phyloP scores from a whole-genome alignment of 1,140 invertebrate species.

The Parapsyche elsis region DNA sequence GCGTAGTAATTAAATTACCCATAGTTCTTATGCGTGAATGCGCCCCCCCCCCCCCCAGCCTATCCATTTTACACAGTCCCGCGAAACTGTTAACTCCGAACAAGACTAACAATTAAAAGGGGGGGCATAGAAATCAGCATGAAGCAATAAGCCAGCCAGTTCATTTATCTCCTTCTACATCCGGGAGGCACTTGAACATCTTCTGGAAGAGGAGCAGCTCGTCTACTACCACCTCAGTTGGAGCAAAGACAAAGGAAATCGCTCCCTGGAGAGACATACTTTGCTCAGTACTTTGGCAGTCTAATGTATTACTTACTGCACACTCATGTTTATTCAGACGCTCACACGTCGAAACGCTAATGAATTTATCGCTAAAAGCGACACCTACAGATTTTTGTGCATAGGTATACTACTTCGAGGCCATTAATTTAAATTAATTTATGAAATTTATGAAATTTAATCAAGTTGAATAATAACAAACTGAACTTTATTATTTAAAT shows the following conservation, averaged over 20 bases:
- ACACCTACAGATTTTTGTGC: too few relatives aligned
- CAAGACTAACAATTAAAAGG: conserved; percentile 56
- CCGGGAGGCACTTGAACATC: conserved; percentile 36
- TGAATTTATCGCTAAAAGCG: conserved; percentile 36
- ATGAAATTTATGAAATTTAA: too few relatives aligned
- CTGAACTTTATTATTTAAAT: too few relatives aligned
- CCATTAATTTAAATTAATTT: too few relatives aligned
- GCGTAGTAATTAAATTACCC: conserved; percentile 13
- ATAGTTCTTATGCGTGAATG: conserved; percentile 21
- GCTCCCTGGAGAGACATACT: conserved; percentile 55
- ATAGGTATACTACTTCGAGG: too few relatives aligned
- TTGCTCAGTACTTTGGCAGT: conserved; percentile 56
- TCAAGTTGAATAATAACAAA: too few relatives aligned
- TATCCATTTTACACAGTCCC: conserved; percentile 29
- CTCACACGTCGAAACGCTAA: conserved; percentile 42
- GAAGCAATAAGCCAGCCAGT: conserved; percentile 54
- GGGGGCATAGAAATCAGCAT: conserved; percentile 55
- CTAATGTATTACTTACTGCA: conserved; percentile 54
- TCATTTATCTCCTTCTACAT: conserved; percentile 55
- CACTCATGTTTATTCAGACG: conserved; percentile 45
- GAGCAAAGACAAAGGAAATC: conserved; percentile 54
- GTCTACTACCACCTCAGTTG: background rate
- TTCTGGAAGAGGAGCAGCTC: conserved; percentile 6
- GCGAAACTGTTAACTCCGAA: conserved; percentile 51
- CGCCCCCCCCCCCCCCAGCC: background rate